Percentiles rank a stretch among this genome's conserved stretches.
phyloP scores from a whole-genome alignment of 2,797 vertebrate genomes.

The Enteromius fasciolatus region DNA sequence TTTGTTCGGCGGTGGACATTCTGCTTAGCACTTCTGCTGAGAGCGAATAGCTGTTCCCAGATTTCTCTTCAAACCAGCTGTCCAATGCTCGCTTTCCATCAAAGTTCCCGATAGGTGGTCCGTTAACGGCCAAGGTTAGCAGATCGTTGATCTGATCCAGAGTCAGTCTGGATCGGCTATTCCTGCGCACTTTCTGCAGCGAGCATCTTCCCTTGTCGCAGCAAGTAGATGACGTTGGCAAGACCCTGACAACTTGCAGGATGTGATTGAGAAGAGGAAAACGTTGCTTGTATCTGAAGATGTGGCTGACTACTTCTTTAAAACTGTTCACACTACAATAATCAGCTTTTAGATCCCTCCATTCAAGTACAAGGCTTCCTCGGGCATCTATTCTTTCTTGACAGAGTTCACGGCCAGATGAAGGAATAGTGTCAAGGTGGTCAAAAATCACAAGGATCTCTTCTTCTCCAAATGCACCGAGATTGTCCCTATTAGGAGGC shows the following conservation, averaged over 20 bases:
- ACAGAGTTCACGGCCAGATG: conserved; percentile 76
- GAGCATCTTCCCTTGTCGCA: conserved; percentile 89
- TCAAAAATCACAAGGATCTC: conserved; percentile 90
- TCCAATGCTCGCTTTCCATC: conserved; percentile 93
- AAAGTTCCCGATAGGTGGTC: conserved; percentile 87
- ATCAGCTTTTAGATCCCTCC: conserved; percentile 94
- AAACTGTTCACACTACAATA: conserved; percentile 91
- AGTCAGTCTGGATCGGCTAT: conserved; percentile 88
- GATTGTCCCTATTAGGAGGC: conserved; percentile 86
- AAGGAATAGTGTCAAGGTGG: conserved; percentile 85
- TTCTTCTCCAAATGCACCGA: conserved; percentile 88
- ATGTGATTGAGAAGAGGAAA: conserved; percentile 90
- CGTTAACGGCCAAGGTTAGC: conserved; percentile 87
- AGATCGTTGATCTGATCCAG: conserved; percentile 94
- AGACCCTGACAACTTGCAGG: conserved; percentile 87
- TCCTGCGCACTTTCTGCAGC: conserved; percentile 87
- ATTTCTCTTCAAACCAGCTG: conserved; percentile 98
- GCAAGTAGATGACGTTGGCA: conserved; percentile 88
- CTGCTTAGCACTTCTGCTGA: conserved; percentile 87
- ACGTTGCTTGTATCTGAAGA: conserved; percentile 90
- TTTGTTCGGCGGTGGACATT: conserved; percentile 86
- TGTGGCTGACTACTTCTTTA: conserved; percentile 89
- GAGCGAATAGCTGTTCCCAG: conserved; percentile 85
- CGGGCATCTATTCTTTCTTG: conserved; percentile 80
- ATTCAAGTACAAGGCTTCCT: conserved; percentile 86